These are phyloP conservation scores for Nothocercus julius DNA, from an alignment of 2,113 vertebrate genomes.

Conservation along the genomic window DNA sequence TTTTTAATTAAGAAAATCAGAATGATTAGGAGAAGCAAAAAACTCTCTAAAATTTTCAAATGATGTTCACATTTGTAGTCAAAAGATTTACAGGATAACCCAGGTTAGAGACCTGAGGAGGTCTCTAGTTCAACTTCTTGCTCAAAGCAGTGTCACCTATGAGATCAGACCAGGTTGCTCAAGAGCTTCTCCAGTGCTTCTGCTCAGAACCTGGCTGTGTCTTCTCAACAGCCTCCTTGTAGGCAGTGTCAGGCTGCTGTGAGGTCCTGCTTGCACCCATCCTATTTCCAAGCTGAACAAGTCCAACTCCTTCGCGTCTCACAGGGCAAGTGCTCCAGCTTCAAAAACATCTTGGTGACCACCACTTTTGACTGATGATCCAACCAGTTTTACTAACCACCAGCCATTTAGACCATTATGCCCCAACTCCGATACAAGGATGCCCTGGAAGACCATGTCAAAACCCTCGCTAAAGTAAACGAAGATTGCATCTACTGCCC, in stretches of 20 bases:
- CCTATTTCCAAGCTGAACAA: not conserved
- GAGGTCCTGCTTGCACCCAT: rapidly evolving
- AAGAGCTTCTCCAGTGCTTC: not conserved
- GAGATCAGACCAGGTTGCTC: not conserved
- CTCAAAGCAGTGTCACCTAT: not conserved
- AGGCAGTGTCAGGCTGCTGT: not conserved
- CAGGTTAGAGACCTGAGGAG: not conserved
- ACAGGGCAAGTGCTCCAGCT: not conserved
- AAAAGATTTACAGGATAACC: not conserved
- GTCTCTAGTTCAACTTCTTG: not conserved
- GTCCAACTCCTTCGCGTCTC: not conserved
- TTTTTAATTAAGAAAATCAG: not conserved
- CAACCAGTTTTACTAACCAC: not conserved
- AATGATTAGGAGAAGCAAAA: not conserved
- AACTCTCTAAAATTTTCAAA: not conserved
- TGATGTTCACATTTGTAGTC: not conserved
- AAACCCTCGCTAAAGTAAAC: not conserved
- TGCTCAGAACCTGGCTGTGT: not conserved
- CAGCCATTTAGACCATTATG: not conserved
- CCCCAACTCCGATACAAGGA: rapidly evolving
- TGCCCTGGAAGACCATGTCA: not conserved
- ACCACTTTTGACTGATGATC: not conserved
- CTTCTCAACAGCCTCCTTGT: not conserved
- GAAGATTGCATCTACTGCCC: not conserved
- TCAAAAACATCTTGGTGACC: not conserved